A percentile compares a stretch with the other conserved stretches of the same genome.
phyloP scores from a whole-genome alignment of 92 coral and sea anemone genomes.

The Porites lobata region DNA sequence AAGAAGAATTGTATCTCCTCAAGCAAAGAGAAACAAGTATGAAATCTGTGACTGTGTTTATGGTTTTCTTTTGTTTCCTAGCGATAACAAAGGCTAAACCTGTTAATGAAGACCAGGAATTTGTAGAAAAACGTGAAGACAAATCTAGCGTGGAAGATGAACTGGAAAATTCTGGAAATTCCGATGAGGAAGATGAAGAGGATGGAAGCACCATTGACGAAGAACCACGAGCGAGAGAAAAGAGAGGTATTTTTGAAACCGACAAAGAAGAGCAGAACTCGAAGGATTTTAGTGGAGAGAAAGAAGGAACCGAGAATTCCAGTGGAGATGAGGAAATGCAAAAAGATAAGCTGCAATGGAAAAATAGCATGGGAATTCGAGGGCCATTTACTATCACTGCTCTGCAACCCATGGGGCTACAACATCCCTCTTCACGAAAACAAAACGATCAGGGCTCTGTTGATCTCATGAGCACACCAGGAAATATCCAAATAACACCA shows the following conservation, averaged over 20 bases:
- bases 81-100: constrained; percentile 30
- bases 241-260: constrained; percentile 3
- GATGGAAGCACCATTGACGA: constrained; percentile 43
- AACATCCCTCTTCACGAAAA: not conserved
- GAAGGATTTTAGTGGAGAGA: constrained; percentile 37
- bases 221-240: constrained; percentile 40
- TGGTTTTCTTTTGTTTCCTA: constrained; percentile 1
- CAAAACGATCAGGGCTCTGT: not conserved
- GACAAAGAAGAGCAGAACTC: not conserved
- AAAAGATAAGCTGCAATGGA: constrained; percentile 24
- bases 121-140: not conserved
- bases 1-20: not conserved
- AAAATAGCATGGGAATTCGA: constrained; percentile 35
- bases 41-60: not conserved
- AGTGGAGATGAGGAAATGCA: constrained; percentile 2
- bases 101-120: constrained; percentile 3
- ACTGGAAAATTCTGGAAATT: constrained; percentile 26
- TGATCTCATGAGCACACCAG: constrained; percentile 20
- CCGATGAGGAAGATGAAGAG: constrained; percentile 32
- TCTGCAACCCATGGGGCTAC: constrained; percentile 47
- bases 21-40: constrained; percentile 18
- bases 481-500: constrained; percentile 61
- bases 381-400: constrained; percentile 74
- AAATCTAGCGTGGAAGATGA: constrained; percentile 18
- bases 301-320: not conserved